Conservation (phyloP, 2,797 vertebrate species). For the Urosaurus nigricauda region DNA sequence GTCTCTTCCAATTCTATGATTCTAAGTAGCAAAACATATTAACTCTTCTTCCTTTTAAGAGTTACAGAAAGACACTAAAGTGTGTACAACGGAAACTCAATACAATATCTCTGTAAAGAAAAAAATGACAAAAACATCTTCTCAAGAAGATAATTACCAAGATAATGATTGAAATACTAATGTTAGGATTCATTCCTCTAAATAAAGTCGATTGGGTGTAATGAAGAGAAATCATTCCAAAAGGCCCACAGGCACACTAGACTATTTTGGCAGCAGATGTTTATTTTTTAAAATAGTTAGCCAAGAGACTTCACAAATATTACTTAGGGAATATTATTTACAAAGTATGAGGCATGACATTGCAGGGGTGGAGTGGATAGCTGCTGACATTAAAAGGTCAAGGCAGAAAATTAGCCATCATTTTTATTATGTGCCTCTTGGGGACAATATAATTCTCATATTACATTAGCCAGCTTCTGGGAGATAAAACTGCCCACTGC, state of each 20-base stretch:
- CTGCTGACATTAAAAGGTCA: not conserved
- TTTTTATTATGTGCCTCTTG: not conserved
- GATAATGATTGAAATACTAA: not conserved
- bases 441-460: not conserved
- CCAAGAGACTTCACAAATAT: not conserved
- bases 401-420: not conserved
- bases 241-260: not conserved
- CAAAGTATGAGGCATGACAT: not conserved
- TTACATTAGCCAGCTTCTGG: not conserved
- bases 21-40: not conserved
- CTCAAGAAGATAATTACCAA: no score
- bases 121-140: no score
- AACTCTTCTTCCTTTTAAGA: no score
- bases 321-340: slow-evolving; percentile 1
- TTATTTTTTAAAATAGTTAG: not conserved
- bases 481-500: not conserved
- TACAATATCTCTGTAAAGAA: not conserved
- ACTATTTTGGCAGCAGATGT: not conserved
- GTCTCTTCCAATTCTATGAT: no score
- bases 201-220: not conserved
- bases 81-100: not conserved
- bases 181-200: not conserved
- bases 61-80: not conserved
- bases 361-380: not conserved
- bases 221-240: not conserved